Evolutionary conservation across 1,140 invertebrate genomes (phyloP).

Genomic region (Hylyphantes graminicola): DNA sequence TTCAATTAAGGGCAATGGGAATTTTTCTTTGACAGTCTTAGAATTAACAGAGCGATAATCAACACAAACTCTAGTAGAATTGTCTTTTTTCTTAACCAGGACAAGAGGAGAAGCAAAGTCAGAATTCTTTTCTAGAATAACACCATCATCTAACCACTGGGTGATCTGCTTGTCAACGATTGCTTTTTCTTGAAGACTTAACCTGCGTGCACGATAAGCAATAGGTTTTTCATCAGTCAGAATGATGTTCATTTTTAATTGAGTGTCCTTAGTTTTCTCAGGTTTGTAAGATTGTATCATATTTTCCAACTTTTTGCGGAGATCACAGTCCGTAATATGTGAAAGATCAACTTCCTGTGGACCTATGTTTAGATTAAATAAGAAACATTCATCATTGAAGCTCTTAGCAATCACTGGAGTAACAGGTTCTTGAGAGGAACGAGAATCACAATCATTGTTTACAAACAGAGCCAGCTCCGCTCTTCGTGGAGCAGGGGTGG

Average conservation of each 20-base stretch:
- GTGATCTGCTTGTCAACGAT: neutral
- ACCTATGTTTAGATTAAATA: no score
- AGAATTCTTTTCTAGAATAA: neutral
- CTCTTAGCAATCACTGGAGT: no score
- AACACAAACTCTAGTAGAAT: neutral
- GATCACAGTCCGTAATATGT: no score
- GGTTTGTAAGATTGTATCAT: no score
- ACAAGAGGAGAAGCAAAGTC: neutral
- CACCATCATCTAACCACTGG: neutral
- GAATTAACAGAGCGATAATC: neutral
- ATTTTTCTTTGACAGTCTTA: neutral
- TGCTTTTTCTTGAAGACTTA: neutral
- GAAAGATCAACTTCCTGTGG: no score
- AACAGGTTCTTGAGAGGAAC: no score
- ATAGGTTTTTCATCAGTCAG: neutral
- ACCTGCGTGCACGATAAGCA: neutral
- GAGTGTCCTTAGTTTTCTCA: no score
- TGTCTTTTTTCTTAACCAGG: neutral
- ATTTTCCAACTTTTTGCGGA: no score
- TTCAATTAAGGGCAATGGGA: constrained; percentile 10
- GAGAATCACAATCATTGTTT: no score
- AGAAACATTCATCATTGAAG: no score
- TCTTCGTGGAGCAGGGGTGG: no score
- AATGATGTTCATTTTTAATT: constrained; percentile 12
- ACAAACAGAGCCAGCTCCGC: no score